Base-by-base conservation (phyloP, 2,113 vertebrate species). In the Catagonus wagneri region DNA sequence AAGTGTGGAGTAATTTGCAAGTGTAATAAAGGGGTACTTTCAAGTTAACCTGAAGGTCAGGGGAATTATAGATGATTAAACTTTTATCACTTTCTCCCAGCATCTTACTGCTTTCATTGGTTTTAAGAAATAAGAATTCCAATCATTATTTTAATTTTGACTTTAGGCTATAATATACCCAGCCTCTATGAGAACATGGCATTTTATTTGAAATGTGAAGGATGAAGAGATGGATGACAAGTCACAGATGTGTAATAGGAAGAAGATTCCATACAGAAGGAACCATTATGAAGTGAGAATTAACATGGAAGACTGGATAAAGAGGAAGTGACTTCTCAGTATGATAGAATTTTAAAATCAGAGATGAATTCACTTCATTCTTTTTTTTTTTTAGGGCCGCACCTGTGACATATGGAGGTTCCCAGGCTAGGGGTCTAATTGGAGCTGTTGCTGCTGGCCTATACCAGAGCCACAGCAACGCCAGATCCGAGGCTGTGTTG, bases 31-130 rank as follows among this genome's bases (percentile, higher is more conserved):
- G 20, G 63, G 29, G 14, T 36, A 50, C 63, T 52, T 89, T 83
- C 27, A 80, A 29, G 20, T 89, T 89, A 89, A 29, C 68, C 84
- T 84, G 50, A 68, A 93, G 27, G 74, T 88, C 29, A 32, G 20
- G 15, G n/a, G 72, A 83, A 92, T 78, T 79, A 87, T 32, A 83
- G 44, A 74, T 93, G 29, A 94, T 29, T 92, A 93, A 86, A 72
- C 27, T 29, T 89, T 72, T 83, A 71, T 72, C 25, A 66, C 25
- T 92, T 58, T 96, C 58, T 80, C 65, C 54, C 10, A 63, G 34
- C n/a, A 84, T 93, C 76, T 93, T 91, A 79, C 27, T 83, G n/a
- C 65, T 74, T 87, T 90, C 34, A 68, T 27, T 78, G 39, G 12
- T 74, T 90, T 93, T 83, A 93, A 83, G 44, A 93, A 79, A 72